A percentile compares a stretch with the other conserved stretches of the same genome.
phyloP scores from a whole-genome alignment of 2,797 vertebrate genomes.

The Tragelaphus eurycerus region DNA sequence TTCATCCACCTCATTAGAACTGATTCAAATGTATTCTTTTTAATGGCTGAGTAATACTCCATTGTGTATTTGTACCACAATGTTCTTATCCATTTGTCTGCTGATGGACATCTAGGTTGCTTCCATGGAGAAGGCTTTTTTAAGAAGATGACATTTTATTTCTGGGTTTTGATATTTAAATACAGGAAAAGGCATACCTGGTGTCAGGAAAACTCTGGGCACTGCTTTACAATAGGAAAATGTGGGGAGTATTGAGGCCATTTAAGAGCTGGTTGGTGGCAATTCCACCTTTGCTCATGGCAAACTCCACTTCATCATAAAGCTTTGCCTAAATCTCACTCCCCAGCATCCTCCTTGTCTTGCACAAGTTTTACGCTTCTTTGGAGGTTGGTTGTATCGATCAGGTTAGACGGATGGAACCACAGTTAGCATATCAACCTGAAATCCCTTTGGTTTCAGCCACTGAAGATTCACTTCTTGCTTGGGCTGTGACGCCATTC shows the following conservation, averaged over 20 bases:
- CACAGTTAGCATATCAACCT: accelerated
- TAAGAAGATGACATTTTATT: background rate
- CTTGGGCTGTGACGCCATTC: background rate
- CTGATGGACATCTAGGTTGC: too few species aligned
- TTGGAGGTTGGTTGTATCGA: too few species aligned
- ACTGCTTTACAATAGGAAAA: background rate
- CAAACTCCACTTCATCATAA: background rate
- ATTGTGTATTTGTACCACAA: too few species aligned
- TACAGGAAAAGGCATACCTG: background rate
- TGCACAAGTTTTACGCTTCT: accelerated
- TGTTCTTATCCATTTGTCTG: too few species aligned
- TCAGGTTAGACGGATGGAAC: background rate
- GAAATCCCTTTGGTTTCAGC: background rate
- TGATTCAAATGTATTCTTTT: too few species aligned
- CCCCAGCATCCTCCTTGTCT: accelerated
- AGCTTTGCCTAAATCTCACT: background rate
- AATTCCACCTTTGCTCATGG: background rate
- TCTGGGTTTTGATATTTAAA: background rate
- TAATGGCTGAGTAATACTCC: too few species aligned
- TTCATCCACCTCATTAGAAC: too few species aligned
- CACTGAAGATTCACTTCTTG: background rate
- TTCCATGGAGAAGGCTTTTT: background rate
- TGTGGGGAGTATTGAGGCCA: accelerated
- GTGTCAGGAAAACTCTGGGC: background rate
- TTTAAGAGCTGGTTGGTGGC: accelerated